Percentiles rank a stretch among this genome's conserved stretches.
These are phyloP conservation scores for Terebella lapidaria DNA, from an alignment of 2,888 invertebrate genomes.

Conservation along the genomic window DNA sequence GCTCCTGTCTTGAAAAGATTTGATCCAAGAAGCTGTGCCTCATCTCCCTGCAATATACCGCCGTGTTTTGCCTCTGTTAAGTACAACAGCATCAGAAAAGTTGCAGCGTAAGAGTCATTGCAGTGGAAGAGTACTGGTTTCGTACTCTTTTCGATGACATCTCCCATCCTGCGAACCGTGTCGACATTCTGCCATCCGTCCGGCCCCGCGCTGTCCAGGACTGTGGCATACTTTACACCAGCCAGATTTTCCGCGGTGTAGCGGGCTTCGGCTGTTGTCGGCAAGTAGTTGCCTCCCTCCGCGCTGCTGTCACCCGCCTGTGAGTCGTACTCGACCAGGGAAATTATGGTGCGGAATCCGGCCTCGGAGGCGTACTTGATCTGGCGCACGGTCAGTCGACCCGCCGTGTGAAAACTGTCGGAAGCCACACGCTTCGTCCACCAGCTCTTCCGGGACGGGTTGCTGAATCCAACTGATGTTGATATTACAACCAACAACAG, in stretches of 20 bases:
- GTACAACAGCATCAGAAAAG: conserved; percentile 33
- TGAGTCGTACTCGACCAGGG: conserved; percentile 30
- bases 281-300: background rate
- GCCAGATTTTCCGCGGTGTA: background rate
- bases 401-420: conserved; percentile 35
- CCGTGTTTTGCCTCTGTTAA: conserved; percentile 25
- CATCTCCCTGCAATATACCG: background rate
- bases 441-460: conserved; percentile 31
- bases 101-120: conserved; percentile 30
- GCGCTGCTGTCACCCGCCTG: background rate
- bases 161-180: background rate
- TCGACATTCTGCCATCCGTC: background rate
- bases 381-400: conserved; percentile 35
- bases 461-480: background rate
- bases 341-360: conserved; percentile 38
- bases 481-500: too few species aligned
- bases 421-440: conserved; percentile 42
- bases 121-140: conserved; percentile 28
- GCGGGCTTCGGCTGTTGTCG: background rate
- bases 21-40: background rate
- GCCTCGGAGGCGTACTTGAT: conserved; percentile 41
- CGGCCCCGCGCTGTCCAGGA: background rate
- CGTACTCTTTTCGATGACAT: background rate
- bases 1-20: background rate
- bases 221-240: background rate